Evolutionary conservation across 1,140 invertebrate species (phyloP), one percentile per base, ranked within the genome.

Genomic region (Leptinotarsa undecemlineata): DNA sequence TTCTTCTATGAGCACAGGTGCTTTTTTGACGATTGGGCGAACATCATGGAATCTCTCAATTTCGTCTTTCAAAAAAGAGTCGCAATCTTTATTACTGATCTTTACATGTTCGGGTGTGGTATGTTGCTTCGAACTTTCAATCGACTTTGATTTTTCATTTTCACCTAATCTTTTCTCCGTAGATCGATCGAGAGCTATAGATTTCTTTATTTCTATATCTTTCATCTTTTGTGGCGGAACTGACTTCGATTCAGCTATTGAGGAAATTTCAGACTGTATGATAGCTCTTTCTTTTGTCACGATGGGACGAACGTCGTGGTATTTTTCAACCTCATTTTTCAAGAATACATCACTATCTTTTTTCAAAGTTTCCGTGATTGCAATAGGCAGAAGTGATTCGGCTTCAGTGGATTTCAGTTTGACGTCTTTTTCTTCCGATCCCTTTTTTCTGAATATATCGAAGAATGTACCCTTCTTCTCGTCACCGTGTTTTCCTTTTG

Each of bases 381-480:
- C 68, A 33, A 62, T 57, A 57, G 11, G 51, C 14, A 14, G 51
- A 57, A 14, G 15, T n/a, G n/a, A 15, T n/a, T 15, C 14, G 4
- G 15, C 51, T n/a, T 57, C n/a, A 4, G 15, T 6, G 1, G 14
- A n/a, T 57, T 74, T 5, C 15, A 2, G 2, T 26, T 48, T 26
- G 19, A 48, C 33, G 21, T 62, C 20, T 68, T 51, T 68, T 57
- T 74, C 68, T 71, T 62, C 71, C 17, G 57, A 26, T n/a, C 21
- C 71, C 19, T 72, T 64, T 61, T 71, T 68, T 21, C 67, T 77
- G 19, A 47, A 74, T 51, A 67, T 68, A 14, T 76, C 61, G 60
- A 80, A 62, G 57, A 80, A 75, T 20, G 77, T 68, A 68, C 72
- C 71, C 21, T 78, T 77, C n/a, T 74, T 48, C n/a, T 76, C 72